phyloP scores from a whole-genome alignment of 2,113 vertebrate species.

The Hemibagrus wyckioides region DNA sequence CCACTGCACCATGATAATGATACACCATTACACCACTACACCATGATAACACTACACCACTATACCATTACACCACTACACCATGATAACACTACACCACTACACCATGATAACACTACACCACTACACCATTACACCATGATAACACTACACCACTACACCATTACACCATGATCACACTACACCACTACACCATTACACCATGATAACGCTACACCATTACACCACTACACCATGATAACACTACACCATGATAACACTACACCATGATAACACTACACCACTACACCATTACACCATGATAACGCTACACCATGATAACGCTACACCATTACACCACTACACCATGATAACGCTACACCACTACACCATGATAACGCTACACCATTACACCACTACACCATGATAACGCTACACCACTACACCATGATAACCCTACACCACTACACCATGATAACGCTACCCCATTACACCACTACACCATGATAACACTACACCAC shows the following conservation, averaged over 20 bases:
- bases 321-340: too few species aligned
- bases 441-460: accelerated
- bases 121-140: not conserved
- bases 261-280: not conserved
- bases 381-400: not conserved
- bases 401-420: not conserved
- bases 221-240: not conserved
- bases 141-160: not conserved
- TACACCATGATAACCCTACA: not conserved
- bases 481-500: not conserved
- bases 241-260: not conserved
- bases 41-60: not conserved
- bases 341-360: not conserved
- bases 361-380: not conserved
- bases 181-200: not conserved
- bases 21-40: too few species aligned
- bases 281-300: not conserved
- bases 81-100: not conserved
- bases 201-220: not conserved
- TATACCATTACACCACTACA: not conserved
- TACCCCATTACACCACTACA: not conserved
- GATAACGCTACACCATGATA: not conserved
- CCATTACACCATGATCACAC: too few species aligned
- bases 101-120: not conserved
- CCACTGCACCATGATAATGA: not conserved